Evolutionary conservation across 2,113 vertebrate genomes (phyloP).

Genomic region (Toxotes chatareus): DNA sequence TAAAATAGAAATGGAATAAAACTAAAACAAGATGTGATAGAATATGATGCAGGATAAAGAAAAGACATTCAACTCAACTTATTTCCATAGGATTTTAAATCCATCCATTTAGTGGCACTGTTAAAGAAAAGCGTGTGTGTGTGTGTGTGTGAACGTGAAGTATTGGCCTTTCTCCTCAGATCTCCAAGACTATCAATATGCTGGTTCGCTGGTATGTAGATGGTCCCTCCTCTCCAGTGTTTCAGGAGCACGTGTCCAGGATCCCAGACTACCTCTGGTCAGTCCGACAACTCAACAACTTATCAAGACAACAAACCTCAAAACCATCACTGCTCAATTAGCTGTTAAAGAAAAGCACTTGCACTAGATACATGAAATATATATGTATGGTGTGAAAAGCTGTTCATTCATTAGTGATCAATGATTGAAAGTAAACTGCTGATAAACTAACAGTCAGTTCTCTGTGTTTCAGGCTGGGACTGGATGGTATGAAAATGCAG

Average conservation of each 20-base stretch:
- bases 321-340: background rate
- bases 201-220: slow-evolving; percentile 92
- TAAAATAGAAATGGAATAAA: background rate
- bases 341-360: background rate
- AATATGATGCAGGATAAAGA: background rate
- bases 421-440: background rate
- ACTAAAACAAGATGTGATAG: background rate
- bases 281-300: slow-evolving; percentile 54
- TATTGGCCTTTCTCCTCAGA: slow-evolving; percentile 77
- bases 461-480: slow-evolving; percentile 88
- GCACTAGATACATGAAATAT: background rate
- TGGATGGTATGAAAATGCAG: slow-evolving; percentile 99
- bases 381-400: background rate
- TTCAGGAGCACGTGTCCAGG: slow-evolving; percentile 92
- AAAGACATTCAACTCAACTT: background rate
- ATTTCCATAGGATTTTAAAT: background rate
- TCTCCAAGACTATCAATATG: slow-evolving; percentile 98
- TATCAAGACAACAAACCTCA: background rate
- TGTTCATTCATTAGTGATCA: background rate
- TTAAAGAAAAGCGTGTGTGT: background rate
- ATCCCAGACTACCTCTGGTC: slow-evolving; percentile 97
- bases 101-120: background rate
- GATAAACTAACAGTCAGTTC: background rate
- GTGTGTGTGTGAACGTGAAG: background rate
- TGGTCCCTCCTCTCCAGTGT: slow-evolving; percentile 86